Percentiles rank a stretch among this genome's conserved stretches.
Evolutionary conservation across 2,888 invertebrate species (phyloP).

Genomic region (Oscheius sp.): DNA sequence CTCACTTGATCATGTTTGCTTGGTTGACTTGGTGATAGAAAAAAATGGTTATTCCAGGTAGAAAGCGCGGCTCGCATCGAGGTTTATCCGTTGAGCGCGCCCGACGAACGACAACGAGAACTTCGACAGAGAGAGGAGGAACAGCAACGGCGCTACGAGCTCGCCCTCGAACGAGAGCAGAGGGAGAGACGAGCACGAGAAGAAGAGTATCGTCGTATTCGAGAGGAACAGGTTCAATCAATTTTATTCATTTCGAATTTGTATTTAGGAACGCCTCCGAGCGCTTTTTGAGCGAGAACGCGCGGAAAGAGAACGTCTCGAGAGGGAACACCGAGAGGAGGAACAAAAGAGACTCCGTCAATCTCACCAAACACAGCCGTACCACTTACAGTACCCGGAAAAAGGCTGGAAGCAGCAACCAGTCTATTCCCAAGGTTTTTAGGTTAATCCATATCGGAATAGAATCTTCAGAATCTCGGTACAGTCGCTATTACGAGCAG

Average conservation of each 20-base stretch:
- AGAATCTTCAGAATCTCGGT: not conserved
- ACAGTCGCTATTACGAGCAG: constrained; percentile 19
- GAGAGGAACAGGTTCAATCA: constrained; percentile 31
- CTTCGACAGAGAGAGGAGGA: constrained; percentile 47
- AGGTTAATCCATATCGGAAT: not conserved
- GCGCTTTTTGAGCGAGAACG: constrained; percentile 54
- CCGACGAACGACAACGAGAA: constrained; percentile 50
- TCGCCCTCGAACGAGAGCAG: constrained; percentile 50
- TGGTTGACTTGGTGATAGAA: not conserved
- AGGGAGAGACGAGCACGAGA: constrained; percentile 38
- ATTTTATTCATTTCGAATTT: not conserved
- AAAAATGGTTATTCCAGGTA: constrained; percentile 55
- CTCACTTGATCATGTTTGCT: constrained; percentile 17
- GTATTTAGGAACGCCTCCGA: constrained; percentile 42
- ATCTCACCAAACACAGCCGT: constrained; percentile 50
- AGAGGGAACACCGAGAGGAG: constrained; percentile 45
- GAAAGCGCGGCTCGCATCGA: constrained; percentile 67
- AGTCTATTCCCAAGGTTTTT: constrained; percentile 18
- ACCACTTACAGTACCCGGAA: constrained; percentile 45
- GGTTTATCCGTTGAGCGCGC: constrained; percentile 65
- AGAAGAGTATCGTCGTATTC: constrained; percentile 46
- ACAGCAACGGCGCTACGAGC: constrained; percentile 46
- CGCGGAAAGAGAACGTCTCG: constrained; percentile 52
- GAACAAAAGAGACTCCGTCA: constrained; percentile 33
- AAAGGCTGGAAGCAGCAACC: constrained; percentile 26